Evolutionary conservation across 2,888 invertebrate genomes (phyloP), one percentile per base, ranked within the genome.

Genomic region (Campaea margaritaria): DNA sequence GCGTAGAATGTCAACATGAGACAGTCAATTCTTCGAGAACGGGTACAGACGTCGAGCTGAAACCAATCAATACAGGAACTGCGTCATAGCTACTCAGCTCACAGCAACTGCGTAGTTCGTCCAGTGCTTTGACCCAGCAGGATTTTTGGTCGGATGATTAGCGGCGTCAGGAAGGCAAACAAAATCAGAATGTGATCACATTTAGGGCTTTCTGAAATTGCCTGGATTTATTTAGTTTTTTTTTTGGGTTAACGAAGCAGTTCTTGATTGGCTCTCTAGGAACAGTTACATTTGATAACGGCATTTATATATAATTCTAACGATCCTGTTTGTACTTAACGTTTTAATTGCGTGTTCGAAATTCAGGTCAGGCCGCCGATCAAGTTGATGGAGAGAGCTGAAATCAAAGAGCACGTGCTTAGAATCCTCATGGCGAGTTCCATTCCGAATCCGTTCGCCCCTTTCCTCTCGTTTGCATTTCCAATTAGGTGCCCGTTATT

Each of bases 371-470:
- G 63, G 67, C 62, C 68, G 64, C 70, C 76, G 73, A 79, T 82
- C 76, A 74, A 78, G 70, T 81, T 78, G 78, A 83, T 83, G 81
- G 78, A 75, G 73, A 75, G 71, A 77, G 74, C 77, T 80, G 78
- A 80, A 85, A 86, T 85, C 86, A 84, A 83, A 85, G 79, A 75
- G 80, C 68, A 79, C 87, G 87, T 87, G 86, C 68, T 65, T 65
- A 11, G 84, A 80, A 80, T 87, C 59, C 65, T 63, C 68, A 67
- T 65, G 62, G 60, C 62, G 61, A 63, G 59, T 64, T 75, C 65
- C 73, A 78, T 76, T 75, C 67, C 66, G 69, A 67, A 73, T 75
- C 72, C 69, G 63, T 62, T 70, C 62, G 65, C 64, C 69, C 69
- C 69, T 69, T 75, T 69, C 64, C 58, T 66, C 69, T 84, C 74